Conservation (phyloP, 2,888 invertebrate genomes). For the Dione vanillae region DNA sequence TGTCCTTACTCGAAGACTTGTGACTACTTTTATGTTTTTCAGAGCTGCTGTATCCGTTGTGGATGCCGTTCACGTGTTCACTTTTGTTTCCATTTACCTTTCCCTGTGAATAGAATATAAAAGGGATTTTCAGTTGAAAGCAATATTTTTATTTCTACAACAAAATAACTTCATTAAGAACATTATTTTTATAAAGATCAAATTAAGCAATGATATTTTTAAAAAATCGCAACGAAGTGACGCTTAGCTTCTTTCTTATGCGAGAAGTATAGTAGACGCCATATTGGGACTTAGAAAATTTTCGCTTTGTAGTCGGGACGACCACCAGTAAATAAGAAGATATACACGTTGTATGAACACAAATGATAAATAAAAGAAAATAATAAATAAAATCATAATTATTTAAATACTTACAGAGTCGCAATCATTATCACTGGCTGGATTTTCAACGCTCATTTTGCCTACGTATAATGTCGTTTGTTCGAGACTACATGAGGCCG, state of each 20-base stretch:
- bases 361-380: constrained; percentile 46
- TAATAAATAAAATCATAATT: constrained; percentile 48
- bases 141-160: neutral
- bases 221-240: constrained; percentile 54
- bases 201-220: neutral
- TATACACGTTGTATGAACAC: constrained; percentile 46
- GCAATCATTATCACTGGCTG: constrained; percentile 83
- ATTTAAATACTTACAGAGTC: constrained; percentile 84
- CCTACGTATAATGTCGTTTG: constrained; percentile 78
- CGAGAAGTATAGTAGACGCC: constrained; percentile 91
- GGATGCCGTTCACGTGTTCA: constrained; percentile 90
- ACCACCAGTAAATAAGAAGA: constrained; percentile 80
- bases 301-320: constrained; percentile 74
- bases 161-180: neutral
- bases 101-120: constrained; percentile 62
- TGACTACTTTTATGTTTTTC: constrained; percentile 85
- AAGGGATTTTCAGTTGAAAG: constrained; percentile 11
- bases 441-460: constrained; percentile 88
- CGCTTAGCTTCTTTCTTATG: constrained; percentile 69
- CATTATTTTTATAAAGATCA: neutral
- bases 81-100: constrained; percentile 83
- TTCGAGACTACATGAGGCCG: constrained; percentile 73
- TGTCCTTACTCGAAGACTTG: constrained; percentile 88
- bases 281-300: constrained; percentile 92
- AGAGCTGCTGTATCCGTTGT: constrained; percentile 88